Conservation (phyloP, 2,113 vertebrate species). For the Rousettus leschenaultii region DNA sequence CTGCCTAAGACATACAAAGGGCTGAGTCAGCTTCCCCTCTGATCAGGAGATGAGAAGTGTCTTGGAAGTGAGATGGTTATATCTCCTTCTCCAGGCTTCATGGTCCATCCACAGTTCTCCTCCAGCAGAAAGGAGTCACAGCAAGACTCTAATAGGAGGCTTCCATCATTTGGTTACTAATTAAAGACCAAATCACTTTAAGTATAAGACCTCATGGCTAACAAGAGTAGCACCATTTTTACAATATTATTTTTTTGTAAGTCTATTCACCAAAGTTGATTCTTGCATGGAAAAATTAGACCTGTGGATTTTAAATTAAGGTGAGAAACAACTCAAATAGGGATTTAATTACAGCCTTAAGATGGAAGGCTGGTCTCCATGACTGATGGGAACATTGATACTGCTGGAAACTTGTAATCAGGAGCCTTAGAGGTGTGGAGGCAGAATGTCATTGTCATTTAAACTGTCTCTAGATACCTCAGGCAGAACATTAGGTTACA, state of each 20-base stretch:
- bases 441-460: neutral
- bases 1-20: neutral
- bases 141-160: neutral
- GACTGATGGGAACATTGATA: neutral
- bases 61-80: neutral
- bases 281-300: neutral
- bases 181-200: neutral
- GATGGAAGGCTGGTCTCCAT: neutral
- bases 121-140: neutral
- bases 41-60: neutral
- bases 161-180: neutral
- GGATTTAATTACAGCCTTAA: neutral
- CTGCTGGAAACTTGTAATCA: neutral
- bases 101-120: neutral
- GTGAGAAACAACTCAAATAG: neutral
- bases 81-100: neutral
- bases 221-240: neutral
- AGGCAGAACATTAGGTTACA: neutral
- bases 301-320: neutral
- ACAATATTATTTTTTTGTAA: neutral
- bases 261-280: neutral
- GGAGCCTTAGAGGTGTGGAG: neutral
- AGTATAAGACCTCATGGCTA: neutral
- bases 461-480: neutral
- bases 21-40: neutral